Percentiles rank a stretch among this genome's conserved stretches.
Evolutionary conservation across 2,888 invertebrate genomes (phyloP).

Genomic region (Mermis nigrescens): DNA sequence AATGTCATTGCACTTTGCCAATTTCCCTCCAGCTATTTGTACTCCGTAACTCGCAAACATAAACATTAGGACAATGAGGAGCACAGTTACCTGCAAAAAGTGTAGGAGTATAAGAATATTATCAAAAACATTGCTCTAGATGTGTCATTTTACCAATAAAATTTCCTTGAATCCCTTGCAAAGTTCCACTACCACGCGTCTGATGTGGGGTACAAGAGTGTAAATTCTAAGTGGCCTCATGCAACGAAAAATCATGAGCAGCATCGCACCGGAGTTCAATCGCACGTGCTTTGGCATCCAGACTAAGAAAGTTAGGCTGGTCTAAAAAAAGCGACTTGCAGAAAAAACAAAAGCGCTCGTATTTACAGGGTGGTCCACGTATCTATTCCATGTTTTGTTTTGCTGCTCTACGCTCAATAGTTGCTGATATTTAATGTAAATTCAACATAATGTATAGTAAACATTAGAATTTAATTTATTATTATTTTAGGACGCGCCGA

Average conservation of each 20-base stretch:
- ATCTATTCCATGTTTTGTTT: no score
- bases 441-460: no score
- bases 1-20: slow-evolving; percentile 91
- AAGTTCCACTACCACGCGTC: slow-evolving; percentile 92
- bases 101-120: background rate
- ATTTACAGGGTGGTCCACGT: background rate
- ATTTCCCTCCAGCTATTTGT: slow-evolving; percentile 81
- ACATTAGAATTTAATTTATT: no score
- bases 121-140: background rate
- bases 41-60: slow-evolving; percentile 98
- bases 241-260: slow-evolving; percentile 86
- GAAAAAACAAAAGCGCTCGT: no score
- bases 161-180: slow-evolving; percentile 98
- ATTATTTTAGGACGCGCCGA: no score
- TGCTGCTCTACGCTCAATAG: no score
- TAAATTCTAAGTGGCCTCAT: slow-evolving; percentile 87
- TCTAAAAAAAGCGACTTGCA: slow-evolving; percentile 47
- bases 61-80: slow-evolving; percentile 89
- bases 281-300: slow-evolving; percentile 86
- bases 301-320: slow-evolving; percentile 75
- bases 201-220: slow-evolving; percentile 93
- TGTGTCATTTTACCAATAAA: slow-evolving; percentile 48
- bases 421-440: no score
- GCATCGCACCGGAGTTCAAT: slow-evolving; percentile 76
- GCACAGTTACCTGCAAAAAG: slow-evolving; percentile 58